A percentile compares a stretch with the other conserved stretches of the same genome.
phyloP scores from a whole-genome alignment of 1,140 invertebrate species.

The Neomicropteryx cornuta region DNA sequence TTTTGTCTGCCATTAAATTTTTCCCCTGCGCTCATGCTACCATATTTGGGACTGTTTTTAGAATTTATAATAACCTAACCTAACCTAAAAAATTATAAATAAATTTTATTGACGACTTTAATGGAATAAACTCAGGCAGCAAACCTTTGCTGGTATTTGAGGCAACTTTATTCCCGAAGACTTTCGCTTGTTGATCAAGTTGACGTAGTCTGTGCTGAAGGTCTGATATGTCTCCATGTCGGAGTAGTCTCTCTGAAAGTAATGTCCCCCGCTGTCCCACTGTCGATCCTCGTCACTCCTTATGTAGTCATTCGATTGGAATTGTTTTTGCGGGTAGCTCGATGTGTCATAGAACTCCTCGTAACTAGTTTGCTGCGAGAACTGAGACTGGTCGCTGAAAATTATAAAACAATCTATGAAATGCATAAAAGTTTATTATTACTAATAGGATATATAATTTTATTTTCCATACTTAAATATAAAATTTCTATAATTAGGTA shows the following conservation, averaged over 20 bases:
- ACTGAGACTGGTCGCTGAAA: conserved; percentile 34
- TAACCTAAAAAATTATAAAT: too few relatives aligned
- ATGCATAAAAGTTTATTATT: too few relatives aligned
- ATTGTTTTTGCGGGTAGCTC: conserved; percentile 40
- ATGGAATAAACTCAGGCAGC: too few relatives aligned
- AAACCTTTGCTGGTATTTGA: conserved; percentile 34
- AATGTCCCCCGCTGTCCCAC: conserved; percentile 56
- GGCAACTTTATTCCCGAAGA: conserved; percentile 39
- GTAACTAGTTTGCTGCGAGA: conserved; percentile 35
- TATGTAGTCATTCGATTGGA: conserved; percentile 42
- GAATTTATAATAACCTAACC: too few relatives aligned
- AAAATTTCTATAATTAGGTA: too few relatives aligned
- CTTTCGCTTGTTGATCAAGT: conserved; percentile 29
- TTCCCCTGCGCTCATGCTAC: too few relatives aligned
- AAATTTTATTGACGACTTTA: too few relatives aligned
- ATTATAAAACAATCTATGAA: neutral
- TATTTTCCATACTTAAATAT: too few relatives aligned
- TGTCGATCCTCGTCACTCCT: conserved; percentile 54
- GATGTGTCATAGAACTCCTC: conserved; percentile 45
- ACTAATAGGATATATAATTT: too few relatives aligned
- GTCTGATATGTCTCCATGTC: conserved; percentile 28
- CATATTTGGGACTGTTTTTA: too few relatives aligned
- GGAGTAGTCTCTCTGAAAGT: conserved; percentile 28
- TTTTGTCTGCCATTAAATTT: too few relatives aligned
- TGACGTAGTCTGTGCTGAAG: conserved; percentile 21